Base-by-base conservation (phyloP, 2,888 invertebrate species). In the Nymphalis urticae region DNA sequence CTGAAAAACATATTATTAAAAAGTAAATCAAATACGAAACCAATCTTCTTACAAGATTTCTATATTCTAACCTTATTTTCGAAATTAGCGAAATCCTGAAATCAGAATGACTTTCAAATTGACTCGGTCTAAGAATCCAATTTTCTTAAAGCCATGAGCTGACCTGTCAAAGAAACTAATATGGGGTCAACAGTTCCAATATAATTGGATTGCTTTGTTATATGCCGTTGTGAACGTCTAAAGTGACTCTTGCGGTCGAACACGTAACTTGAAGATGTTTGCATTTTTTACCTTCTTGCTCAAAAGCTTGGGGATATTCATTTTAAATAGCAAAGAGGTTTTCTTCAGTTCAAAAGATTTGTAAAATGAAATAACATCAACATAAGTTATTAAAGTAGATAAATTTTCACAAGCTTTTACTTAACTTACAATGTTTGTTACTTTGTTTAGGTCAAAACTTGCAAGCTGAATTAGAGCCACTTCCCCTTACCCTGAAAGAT, bases 191-290 rank as follows among this genome's bases (percentile, higher is more conserved):
- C 72, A 63, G 65, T 66, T 75, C 64, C 73, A 64, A 73, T 75
- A 72, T 75, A 75, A 73, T 73, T 72, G 72, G 72, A 75, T 75
- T 69, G 73, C 71, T 73, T 75, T 75, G 73, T 75, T 72, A 71
- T 63, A 66, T 56, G 62, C 66, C 66, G 62, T 70, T 56, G 62
- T 60, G 54, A 68, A 62, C 62, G 64, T 63, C 63, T 63, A 50
- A 59, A 64, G 68, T 63, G 61, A 54, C 61, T 67, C 19, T 56
- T 47, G 63, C 48, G 48, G 59, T 61, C 42, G 59, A 47, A 51
- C 66, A 66, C 59, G 63, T 65, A 69, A 51, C 62, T 66, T 60
- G 36, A 60, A 70, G 47, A 53, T 60, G 53, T 66, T 66, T 66
- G 60, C 60, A 60, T 60, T 66, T 66, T 60, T 60, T 27, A 19